Evolutionary conservation across 2,888 invertebrate species (phyloP), one percentile per base, ranked within the genome.

Genomic region (Himalopsyche anomala): DNA sequence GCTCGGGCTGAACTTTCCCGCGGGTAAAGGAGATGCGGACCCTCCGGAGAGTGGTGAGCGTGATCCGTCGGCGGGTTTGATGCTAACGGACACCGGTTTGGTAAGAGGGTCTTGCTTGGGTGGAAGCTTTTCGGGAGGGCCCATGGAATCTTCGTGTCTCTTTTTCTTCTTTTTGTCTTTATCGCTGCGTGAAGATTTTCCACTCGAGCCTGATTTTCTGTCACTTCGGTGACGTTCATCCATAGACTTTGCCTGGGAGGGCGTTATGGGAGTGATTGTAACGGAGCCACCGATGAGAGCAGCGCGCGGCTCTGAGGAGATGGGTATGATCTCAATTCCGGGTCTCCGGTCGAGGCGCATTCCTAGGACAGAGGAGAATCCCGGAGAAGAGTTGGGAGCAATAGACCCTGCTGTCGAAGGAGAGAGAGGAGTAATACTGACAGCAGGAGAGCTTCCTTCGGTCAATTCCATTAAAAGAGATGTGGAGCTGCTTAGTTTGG

Each of bases 301-400:
- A 9, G 95, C 93, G 6, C 95, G 94, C 0, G 95, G 91, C 11
- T 95, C 92, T 17, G 95, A 93, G 3, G 95, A 93, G 87, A 97
- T 94, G 0, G 98, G 97, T 89, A 98, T 97, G 82, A 98, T 97
- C 91, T 98, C 98, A 88, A 98, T 97, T 3, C 96, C 96, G 0
- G 96, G 95, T 45, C 96, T 92, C 85, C 95, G 93, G 89, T 96
- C 96, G 80, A 96, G 91, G 86, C 95, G 94, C 91, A 93, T 93
- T 19, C 92, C 92, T 55, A 95, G 90, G 91, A 95, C 94, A 15
- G 95, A 94, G 51, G 94, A 94, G 86, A 94, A 92, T 89, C 91
- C 92, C 9, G 92, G 90, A 2, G 95, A 94, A 4, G 95, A 95
- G n/a, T 95, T 94, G 89, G 94, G 94, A 38, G 95, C 94, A 80